Evolutionary conservation across 2,797 vertebrate species (phyloP), one percentile per base, ranked within the genome.

Genomic region (Florisuga fusca): DNA sequence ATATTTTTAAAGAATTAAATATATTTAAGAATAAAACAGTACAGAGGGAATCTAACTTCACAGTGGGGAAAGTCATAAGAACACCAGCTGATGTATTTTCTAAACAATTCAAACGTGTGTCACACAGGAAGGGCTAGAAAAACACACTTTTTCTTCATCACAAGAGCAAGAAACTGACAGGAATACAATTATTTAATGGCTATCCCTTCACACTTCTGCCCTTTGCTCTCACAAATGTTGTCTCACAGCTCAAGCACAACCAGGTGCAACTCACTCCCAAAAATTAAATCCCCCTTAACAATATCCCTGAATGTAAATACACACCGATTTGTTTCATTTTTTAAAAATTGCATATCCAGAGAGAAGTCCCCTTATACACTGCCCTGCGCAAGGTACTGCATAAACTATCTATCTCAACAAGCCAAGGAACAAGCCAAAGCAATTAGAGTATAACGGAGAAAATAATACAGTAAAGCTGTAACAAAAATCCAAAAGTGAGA

Each of bases 1-100:
- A 84, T 69, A 79, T 21, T 72, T 46, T 84, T 88, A 77, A 6
- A 85, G 94, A 81, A 90, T 95, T 97, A 94, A 96, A 95, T 89
- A 81, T 26, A 71, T 81, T 78, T 85, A 15, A 84, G 92, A 92
- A 69, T 54, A 84, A 89, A 71, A 17, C 6, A 31, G 19, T 21
- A 41, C 23, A 50, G 48, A 51, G 48, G 7, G 15, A 80, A 8
- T 10, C 69, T 43, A 94, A 78, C 45, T 29, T 51, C 55, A n/a
- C 69, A 80, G 89, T 18, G 17, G 69, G 61, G 31, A 58, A 27
- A 79, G 72, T 54, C 66, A 79, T 51, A 53, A 57, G 33, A 87
- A 50, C 25, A 87, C 19, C 68, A 89, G 55, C 63, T 77, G 61
- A 88, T 21, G 6, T 41, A 41, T 62, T 61, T 58, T 29, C 45